Percentiles rank a stretch among this genome's conserved stretches.
Evolutionary conservation across 2,113 vertebrate species (phyloP).

Genomic region (Aspiorhynchus laticeps): DNA sequence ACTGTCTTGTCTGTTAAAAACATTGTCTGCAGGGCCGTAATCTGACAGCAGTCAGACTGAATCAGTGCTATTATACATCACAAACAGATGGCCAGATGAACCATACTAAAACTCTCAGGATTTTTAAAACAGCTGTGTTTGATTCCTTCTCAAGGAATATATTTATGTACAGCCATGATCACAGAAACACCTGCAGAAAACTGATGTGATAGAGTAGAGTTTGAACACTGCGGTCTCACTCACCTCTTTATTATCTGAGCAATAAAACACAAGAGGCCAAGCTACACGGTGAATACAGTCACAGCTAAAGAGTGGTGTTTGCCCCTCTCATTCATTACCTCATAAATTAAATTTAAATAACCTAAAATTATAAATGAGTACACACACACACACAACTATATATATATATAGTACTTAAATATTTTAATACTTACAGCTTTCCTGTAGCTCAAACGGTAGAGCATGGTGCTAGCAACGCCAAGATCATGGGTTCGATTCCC

Average conservation of each 20-base stretch:
- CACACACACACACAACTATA: not conserved
- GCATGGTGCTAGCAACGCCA: too few relatives aligned
- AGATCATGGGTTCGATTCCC: too few relatives aligned
- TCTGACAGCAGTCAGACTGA: slow-evolving; percentile 30
- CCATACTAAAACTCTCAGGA: not conserved
- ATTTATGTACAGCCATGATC: not conserved
- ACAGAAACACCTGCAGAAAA: not conserved
- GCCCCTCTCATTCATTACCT: not conserved
- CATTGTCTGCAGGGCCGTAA: not conserved
- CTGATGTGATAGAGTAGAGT: not conserved
- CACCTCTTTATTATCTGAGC: not conserved
- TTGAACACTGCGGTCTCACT: not conserved
- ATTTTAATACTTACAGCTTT: too few relatives aligned
- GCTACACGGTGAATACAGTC: not conserved
- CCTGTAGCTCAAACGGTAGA: too few relatives aligned
- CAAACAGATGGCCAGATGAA: slow-evolving; percentile 9
- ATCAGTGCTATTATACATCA: slow-evolving; percentile 36
- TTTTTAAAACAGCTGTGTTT: not conserved
- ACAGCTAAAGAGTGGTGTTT: not conserved
- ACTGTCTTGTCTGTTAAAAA: slow-evolving; percentile 22
- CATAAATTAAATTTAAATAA: too few relatives aligned
- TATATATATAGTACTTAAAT: too few relatives aligned
- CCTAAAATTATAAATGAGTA: not conserved
- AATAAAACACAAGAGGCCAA: not conserved
- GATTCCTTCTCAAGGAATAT: not conserved